phyloP scores from a whole-genome alignment of 1,140 invertebrate species.

The Drosophila leontia region DNA sequence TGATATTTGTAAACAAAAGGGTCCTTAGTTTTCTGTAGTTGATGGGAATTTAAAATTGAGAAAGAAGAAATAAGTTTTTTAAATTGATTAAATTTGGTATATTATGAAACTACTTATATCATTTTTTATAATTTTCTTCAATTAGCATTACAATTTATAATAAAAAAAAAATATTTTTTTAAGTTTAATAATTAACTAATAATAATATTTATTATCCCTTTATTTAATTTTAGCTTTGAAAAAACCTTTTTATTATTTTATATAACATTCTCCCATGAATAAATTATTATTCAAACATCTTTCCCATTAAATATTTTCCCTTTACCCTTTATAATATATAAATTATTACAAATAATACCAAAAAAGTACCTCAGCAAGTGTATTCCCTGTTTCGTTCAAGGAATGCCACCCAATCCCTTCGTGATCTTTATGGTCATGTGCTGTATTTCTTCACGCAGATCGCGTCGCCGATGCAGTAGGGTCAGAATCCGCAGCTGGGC shows the following conservation, averaged over 20 bases:
- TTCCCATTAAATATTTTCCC: neutral
- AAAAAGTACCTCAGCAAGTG: neutral
- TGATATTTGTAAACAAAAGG: neutral
- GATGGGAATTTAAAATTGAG: neutral
- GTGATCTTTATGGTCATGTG: conserved; percentile 74
- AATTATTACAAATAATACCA: neutral
- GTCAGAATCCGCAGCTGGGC: conserved; percentile 37
- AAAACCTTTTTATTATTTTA: too few relatives aligned
- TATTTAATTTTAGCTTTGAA: too few relatives aligned
- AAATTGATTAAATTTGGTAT: too few relatives aligned
- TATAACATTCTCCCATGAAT: too few relatives aligned
- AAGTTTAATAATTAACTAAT: too few relatives aligned
- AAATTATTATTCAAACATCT: too few relatives aligned
- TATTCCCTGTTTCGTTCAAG: conserved; percentile 12
- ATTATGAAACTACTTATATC: too few relatives aligned
- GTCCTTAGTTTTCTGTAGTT: neutral
- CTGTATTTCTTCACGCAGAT: conserved; percentile 78
- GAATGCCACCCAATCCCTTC: conserved; percentile 39
- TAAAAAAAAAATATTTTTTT: neutral
- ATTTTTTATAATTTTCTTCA: too few relatives aligned
- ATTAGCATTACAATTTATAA: too few relatives aligned
- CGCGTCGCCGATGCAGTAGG: conserved; percentile 58
- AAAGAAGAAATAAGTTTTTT: too few relatives aligned
- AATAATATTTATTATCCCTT: too few relatives aligned
- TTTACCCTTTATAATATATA: neutral